A percentile compares a stretch with the other conserved stretches of the same genome.
Conservation (phyloP, 2,797 vertebrate species). For the Acanthurus lineatus region DNA sequence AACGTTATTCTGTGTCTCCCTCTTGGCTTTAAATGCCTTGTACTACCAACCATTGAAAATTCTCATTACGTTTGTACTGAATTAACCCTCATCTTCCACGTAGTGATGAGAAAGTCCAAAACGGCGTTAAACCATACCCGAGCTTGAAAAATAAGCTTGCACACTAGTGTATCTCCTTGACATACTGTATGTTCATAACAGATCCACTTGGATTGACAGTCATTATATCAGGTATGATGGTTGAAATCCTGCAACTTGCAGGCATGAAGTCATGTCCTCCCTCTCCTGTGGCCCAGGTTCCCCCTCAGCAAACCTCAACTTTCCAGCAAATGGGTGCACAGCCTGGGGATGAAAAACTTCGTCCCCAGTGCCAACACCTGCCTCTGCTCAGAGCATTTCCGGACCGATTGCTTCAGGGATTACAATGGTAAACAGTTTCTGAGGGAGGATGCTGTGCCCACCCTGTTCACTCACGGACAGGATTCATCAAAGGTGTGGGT, state of each 20-base stretch:
- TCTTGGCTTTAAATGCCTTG: too few relatives aligned
- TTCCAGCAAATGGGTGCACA: conserved; percentile 86
- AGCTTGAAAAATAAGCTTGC: too few relatives aligned
- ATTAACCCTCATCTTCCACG: background rate
- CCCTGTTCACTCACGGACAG: conserved; percentile 79
- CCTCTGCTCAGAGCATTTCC: conserved; percentile 87
- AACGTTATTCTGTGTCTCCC: background rate
- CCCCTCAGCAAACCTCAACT: conserved; percentile 88
- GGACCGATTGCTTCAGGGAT: conserved; percentile 87
- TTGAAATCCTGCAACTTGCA: background rate
- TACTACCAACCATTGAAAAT: too few relatives aligned
- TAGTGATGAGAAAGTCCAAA: background rate
- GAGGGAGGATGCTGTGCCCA: conserved; percentile 87
- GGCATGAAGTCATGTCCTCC: background rate
- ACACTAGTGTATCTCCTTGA: too few relatives aligned
- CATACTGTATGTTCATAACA: too few relatives aligned
- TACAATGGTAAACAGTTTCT: conserved; percentile 89
- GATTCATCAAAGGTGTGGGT: conserved; percentile 78
- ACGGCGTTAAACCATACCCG: background rate
- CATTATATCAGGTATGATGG: background rate
- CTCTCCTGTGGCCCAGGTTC: conserved; percentile 74
- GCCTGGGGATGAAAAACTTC: conserved; percentile 87
- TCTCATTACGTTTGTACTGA: too few relatives aligned
- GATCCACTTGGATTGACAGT: too few relatives aligned
- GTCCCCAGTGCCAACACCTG: conserved; percentile 86